These are phyloP conservation scores for Nomada fucata DNA, from an alignment of 2,888 invertebrate genomes.

Conservation along the genomic window DNA sequence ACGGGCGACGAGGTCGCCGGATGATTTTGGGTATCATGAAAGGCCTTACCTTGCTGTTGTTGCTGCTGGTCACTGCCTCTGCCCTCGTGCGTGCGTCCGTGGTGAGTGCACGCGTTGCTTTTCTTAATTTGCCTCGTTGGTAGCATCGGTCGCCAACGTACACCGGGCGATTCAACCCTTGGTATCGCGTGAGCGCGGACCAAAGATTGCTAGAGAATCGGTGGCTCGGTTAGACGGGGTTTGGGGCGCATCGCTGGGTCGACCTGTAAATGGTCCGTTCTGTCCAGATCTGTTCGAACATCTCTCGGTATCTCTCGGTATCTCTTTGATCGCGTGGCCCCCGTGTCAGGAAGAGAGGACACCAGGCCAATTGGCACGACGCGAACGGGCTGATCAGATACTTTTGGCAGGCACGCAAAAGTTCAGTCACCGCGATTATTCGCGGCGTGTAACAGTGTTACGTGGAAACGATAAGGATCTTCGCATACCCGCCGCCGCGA, in stretches of 20 bases:
- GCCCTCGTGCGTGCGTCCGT: conserved; percentile 60
- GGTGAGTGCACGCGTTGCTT: conserved; percentile 70
- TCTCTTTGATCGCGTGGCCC: no score
- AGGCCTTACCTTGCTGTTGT: conserved; percentile 68
- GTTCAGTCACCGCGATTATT: conserved; percentile 68
- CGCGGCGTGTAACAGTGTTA: conserved; percentile 55
- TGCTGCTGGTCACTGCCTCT: conserved; percentile 62
- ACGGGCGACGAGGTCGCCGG: conserved; percentile 56
- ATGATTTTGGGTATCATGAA: conserved; percentile 58
- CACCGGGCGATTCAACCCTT: no score
- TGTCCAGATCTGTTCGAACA: no score
- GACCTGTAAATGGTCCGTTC: not conserved
- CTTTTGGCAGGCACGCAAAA: conserved; percentile 46
- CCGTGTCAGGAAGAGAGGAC: not conserved
- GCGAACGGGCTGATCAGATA: conserved; percentile 4
- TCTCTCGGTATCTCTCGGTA: not conserved
- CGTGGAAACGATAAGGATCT: conserved; percentile 63
- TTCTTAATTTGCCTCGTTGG: not conserved
- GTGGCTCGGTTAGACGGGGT: no score
- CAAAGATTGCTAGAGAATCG: no score
- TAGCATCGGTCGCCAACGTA: not conserved
- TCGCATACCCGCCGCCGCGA: conserved; percentile 37
- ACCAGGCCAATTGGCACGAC: conserved; percentile 6
- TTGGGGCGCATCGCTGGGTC: no score
- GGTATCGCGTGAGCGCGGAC: no score